phyloP scores from a whole-genome alignment of 1,140 invertebrate species.

The Papilio machaon region DNA sequence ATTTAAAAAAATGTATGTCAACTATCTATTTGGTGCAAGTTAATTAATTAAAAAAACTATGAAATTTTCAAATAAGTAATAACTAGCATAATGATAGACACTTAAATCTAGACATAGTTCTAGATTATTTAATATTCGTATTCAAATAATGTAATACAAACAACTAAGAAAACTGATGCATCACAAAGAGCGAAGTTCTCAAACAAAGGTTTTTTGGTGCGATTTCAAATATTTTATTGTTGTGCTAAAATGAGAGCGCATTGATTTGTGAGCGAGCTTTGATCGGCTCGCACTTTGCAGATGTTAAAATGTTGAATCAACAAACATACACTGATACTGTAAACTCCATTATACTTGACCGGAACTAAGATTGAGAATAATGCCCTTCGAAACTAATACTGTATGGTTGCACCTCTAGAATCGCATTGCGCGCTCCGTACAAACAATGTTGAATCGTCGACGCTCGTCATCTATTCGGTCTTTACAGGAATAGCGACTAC shows the following conservation, averaged over 20 bases:
- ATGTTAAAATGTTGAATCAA: background rate
- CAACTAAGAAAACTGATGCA: background rate
- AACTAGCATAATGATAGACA: too few relatives aligned
- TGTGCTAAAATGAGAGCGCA: background rate
- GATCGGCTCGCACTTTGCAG: background rate
- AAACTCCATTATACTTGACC: background rate
- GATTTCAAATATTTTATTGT: conserved; percentile 10
- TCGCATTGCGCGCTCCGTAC: too few relatives aligned
- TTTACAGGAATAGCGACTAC: too few relatives aligned
- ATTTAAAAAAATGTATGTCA: background rate
- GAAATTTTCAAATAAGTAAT: too few relatives aligned
- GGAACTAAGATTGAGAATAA: background rate
- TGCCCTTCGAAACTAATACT: too few relatives aligned
- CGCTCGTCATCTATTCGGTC: too few relatives aligned
- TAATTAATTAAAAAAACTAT: too few relatives aligned
- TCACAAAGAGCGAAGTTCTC: conserved; percentile 8
- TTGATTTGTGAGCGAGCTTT: background rate
- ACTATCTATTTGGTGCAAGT: background rate
- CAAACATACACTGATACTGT: background rate
- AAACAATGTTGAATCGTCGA: too few relatives aligned
- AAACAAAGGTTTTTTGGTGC: background rate
- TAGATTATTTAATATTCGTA: too few relatives aligned
- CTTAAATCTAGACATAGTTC: too few relatives aligned
- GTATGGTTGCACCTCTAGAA: too few relatives aligned
- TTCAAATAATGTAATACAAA: too few relatives aligned